Evolutionary conservation across 92 coral and sea anemone species (phyloP).

Genomic region (Muricea muricata): DNA sequence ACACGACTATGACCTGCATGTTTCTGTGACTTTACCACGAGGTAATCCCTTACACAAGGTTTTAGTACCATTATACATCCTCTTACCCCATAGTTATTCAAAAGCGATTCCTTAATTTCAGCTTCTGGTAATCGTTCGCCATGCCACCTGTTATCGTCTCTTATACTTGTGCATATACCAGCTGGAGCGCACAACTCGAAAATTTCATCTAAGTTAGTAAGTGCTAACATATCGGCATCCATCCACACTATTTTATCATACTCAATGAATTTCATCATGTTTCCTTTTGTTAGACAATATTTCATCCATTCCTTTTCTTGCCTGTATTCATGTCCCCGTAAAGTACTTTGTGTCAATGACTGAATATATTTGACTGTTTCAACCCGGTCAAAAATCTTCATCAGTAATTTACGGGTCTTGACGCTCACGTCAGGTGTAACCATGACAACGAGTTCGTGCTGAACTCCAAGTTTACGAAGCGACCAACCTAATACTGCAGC

Average conservation of each 20-base stretch:
- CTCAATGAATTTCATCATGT: conserved; percentile 78
- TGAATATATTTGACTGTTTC: conserved; percentile 70
- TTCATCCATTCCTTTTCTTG: conserved; percentile 77
- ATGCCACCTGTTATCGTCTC: conserved; percentile 80
- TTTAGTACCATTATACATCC: conserved; percentile 82
- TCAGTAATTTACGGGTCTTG: conserved; percentile 66
- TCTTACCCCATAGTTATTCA: conserved; percentile 80
- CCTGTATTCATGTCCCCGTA: conserved; percentile 79
- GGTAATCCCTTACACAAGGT: conserved; percentile 76
- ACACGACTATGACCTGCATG: conserved; percentile 68
- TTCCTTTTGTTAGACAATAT: conserved; percentile 79
- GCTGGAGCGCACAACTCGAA: conserved; percentile 79
- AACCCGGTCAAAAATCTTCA: conserved; percentile 82
- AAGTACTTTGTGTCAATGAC: conserved; percentile 64
- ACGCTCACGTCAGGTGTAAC: conserved; percentile 85
- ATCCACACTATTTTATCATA: conserved; percentile 80
- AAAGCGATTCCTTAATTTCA: conserved; percentile 74
- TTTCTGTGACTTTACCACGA: conserved; percentile 78
- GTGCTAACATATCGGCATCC: conserved; percentile 83
- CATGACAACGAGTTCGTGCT: conserved; percentile 87
- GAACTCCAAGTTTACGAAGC: conserved; percentile 77
- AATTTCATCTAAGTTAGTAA: conserved; percentile 69
- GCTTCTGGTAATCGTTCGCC: conserved; percentile 75
- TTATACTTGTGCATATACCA: conserved; percentile 86
- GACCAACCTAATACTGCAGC: conserved; percentile 90